phyloP scores from a whole-genome alignment of 2,888 invertebrate genomes.

The Nasonia oneida region DNA sequence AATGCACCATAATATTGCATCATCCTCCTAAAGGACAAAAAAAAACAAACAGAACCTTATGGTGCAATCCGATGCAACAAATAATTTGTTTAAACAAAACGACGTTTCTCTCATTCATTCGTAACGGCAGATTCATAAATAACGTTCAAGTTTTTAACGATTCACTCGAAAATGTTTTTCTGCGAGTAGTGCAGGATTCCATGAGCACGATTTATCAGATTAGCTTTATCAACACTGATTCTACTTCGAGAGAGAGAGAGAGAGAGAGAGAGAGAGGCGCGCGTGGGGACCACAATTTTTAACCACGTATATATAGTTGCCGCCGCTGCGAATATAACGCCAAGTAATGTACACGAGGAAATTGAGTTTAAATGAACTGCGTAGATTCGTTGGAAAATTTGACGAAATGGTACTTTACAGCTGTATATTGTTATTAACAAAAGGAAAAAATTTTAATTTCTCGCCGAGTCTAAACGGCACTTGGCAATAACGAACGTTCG shows the following conservation, averaged over 20 bases:
- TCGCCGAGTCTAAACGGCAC: no score
- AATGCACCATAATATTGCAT: no score
- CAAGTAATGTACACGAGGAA: neutral
- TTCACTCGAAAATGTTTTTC: constrained; percentile 28
- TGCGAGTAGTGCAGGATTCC: constrained; percentile 48
- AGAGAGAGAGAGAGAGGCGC: neutral
- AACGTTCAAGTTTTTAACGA: neutral
- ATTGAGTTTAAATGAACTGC: neutral
- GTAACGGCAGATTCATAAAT: neutral
- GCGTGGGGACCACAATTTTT: constrained; percentile 33
- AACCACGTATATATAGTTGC: neutral
- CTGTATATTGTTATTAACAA: no score
- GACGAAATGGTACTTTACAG: no score
- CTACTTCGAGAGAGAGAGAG: constrained; percentile 6
- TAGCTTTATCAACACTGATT: constrained; percentile 54
- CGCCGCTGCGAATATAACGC: neutral
- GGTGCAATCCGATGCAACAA: neutral
- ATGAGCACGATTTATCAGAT: constrained; percentile 49
- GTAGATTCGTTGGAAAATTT: neutral
- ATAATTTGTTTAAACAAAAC: neutral
- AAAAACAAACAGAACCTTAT: neutral
- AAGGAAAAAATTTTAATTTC: no score
- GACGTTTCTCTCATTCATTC: neutral
- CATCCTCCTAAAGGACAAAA: no score
- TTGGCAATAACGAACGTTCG: neutral